These are phyloP conservation scores for Pseudomyrmex flavicornis DNA, from an alignment of 1,140 invertebrate genomes.

Conservation along the genomic window DNA sequence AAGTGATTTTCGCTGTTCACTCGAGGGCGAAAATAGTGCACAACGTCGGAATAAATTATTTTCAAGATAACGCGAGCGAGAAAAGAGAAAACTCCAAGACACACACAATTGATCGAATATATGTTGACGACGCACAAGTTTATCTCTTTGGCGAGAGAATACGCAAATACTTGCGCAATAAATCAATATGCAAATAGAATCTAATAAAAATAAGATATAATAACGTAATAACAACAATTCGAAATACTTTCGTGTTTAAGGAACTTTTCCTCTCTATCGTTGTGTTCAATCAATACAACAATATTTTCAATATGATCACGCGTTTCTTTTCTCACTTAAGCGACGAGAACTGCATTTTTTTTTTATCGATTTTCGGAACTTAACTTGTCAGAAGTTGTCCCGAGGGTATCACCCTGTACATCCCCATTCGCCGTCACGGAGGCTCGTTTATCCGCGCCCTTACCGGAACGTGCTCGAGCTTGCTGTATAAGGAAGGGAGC, in stretches of 20 bases:
- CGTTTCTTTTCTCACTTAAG: background rate
- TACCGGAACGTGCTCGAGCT: constrained; percentile 36
- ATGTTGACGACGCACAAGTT: background rate
- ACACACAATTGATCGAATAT: background rate
- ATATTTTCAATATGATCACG: background rate
- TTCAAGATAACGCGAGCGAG: background rate
- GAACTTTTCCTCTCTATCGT: background rate
- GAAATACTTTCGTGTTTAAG: background rate
- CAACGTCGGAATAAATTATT: constrained; percentile 41
- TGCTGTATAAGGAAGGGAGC: constrained; percentile 14
- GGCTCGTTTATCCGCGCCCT: constrained; percentile 58
- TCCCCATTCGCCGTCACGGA: constrained; percentile 33
- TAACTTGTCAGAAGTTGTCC: background rate
- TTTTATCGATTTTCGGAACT: constrained; percentile 12
- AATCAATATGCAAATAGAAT: background rate
- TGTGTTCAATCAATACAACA: background rate
- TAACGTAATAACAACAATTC: background rate
- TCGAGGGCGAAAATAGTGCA: constrained; percentile 43
- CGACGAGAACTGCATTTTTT: background rate
- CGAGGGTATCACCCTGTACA: background rate
- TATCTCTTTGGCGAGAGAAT: background rate
- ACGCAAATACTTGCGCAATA: background rate
- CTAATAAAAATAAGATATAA: background rate
- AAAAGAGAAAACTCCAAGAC: background rate
- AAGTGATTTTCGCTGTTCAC: constrained; percentile 59